These are phyloP conservation scores for Lepidocyrtinus sp. DNA, from an alignment of 2,888 invertebrate species.

Conservation along the genomic window DNA sequence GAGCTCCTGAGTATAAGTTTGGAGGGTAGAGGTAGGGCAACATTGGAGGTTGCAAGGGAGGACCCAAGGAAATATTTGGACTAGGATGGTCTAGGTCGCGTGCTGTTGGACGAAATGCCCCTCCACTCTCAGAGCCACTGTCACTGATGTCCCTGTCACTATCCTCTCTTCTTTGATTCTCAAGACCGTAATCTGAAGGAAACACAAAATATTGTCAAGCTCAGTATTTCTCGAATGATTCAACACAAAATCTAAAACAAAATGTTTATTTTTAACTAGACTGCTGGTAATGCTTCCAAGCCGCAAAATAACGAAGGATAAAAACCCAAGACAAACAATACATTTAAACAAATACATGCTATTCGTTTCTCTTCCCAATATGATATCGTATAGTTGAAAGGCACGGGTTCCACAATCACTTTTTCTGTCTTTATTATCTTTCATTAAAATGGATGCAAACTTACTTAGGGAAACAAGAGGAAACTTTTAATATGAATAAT, in stretches of 20 bases:
- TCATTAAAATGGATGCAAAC: conserved; percentile 68
- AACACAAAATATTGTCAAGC: no score
- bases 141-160: conserved; percentile 71
- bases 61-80: conserved; percentile 94
- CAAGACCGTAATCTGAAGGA: conserved; percentile 65
- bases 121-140: conserved; percentile 73
- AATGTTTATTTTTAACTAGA: no score
- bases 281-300: no score
- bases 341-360: no score
- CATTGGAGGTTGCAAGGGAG: conserved; percentile 91
- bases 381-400: no score
- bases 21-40: conserved; percentile 94
- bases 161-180: conserved; percentile 70
- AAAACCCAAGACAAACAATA: no score
- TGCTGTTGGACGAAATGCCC: conserved; percentile 69
- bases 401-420: no score
- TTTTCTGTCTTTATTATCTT: background rate
- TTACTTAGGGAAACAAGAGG: conserved; percentile 69
- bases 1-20: conserved; percentile 81
- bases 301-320: no score
- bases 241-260: no score
- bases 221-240: no score
- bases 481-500: conserved; percentile 68
- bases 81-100: conserved; percentile 79
- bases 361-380: no score